Conservation (phyloP, 2,797 vertebrate species). For the Muscicapa comitata region DNA sequence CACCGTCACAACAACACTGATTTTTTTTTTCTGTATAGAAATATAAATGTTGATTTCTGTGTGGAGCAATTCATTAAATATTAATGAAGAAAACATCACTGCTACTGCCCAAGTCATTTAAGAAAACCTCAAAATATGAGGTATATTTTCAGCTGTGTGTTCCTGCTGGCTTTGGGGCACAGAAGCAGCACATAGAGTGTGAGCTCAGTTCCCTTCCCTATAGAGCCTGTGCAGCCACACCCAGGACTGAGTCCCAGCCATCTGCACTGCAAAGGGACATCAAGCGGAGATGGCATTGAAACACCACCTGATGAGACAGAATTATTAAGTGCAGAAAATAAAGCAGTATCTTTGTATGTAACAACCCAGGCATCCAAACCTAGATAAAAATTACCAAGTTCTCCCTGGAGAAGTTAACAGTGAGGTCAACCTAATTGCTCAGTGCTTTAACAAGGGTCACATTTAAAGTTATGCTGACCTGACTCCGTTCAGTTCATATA, state of each 20-base stretch:
- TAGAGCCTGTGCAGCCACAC: not conserved
- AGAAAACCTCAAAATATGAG: not conserved
- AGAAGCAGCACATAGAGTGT: not conserved
- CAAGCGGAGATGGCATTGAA: not conserved
- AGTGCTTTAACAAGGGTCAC: not conserved
- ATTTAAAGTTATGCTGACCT: not conserved
- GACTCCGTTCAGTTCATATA: not conserved
- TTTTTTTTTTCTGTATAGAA: not conserved
- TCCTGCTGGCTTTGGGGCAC: not conserved
- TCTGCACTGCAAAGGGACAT: accelerated
- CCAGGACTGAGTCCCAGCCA: accelerated
- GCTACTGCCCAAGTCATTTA: not conserved
- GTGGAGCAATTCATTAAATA: not conserved
- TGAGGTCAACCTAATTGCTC: not conserved
- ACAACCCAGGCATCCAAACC: not conserved
- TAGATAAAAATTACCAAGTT: not conserved
- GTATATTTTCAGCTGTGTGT: not conserved
- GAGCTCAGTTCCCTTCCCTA: not conserved
- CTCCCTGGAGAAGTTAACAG: not conserved
- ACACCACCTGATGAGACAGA: not conserved
- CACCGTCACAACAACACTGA: not conserved
- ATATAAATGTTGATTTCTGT: not conserved
- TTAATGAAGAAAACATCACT: not conserved
- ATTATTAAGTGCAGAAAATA: not conserved
- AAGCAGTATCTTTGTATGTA: not conserved